phyloP scores from a whole-genome alignment of 2,797 vertebrate genomes.

The Alectoris magna region DNA sequence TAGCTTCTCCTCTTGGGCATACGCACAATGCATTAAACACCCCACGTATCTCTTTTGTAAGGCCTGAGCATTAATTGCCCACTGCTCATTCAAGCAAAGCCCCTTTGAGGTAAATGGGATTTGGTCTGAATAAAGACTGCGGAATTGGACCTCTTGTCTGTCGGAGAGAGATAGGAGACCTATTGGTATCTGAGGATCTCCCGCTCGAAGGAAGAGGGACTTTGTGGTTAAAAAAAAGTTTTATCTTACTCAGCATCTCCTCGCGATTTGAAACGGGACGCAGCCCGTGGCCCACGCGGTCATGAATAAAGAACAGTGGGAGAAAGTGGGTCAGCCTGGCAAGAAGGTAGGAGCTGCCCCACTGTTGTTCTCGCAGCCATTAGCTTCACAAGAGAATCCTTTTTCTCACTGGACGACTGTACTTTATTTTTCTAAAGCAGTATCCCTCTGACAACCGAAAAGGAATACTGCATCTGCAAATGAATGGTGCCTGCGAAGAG shows the following conservation, averaged over 20 bases:
- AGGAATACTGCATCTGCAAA: slow-evolving; percentile 65
- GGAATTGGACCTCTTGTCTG: slow-evolving; percentile 55
- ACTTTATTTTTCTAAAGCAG: slow-evolving; percentile 64
- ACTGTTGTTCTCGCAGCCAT: slow-evolving; percentile 47
- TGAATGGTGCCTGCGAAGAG: slow-evolving; percentile 74
- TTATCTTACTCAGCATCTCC: slow-evolving; percentile 64
- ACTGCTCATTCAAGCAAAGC: slow-evolving; percentile 62
- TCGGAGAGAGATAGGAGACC: slow-evolving; percentile 32
- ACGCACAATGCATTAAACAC: slow-evolving; percentile 57
- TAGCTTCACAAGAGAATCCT: slow-evolving; percentile 46
- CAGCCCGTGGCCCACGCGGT: slow-evolving; percentile 54
- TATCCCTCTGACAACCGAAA: slow-evolving; percentile 60
- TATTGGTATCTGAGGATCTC: slow-evolving; percentile 21
- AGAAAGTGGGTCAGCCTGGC: slow-evolving; percentile 72
- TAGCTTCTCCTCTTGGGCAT: slow-evolving; percentile 57
- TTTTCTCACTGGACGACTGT: slow-evolving; percentile 58
- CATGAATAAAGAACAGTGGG: slow-evolving; percentile 74
- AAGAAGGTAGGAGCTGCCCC: slow-evolving; percentile 69
- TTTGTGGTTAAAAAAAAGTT: slow-evolving; percentile 49
- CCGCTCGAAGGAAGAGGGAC: slow-evolving; percentile 27
- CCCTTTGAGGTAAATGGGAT: slow-evolving; percentile 59
- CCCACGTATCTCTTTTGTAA: slow-evolving; percentile 60
- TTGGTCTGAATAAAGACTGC: slow-evolving; percentile 55
- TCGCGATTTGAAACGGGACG: slow-evolving; percentile 53
- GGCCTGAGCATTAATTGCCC: slow-evolving; percentile 62